Conservation (phyloP, 2,888 invertebrate species). For the Drosophila mettleri region DNA sequence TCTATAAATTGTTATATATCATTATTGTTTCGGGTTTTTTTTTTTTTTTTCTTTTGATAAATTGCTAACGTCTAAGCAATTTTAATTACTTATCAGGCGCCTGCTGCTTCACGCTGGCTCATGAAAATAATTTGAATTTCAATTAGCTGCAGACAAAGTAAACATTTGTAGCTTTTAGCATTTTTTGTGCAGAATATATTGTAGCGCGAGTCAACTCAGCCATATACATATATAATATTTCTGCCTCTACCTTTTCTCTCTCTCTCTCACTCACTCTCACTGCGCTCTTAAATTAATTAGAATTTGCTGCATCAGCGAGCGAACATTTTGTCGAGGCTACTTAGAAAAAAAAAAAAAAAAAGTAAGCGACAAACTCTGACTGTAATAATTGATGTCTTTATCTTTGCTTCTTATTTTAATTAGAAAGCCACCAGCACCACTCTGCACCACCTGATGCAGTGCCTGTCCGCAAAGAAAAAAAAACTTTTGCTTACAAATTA, state of each 20-base stretch:
- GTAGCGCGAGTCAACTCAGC: conserved; percentile 15
- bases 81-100: conserved; percentile 35
- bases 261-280: not conserved
- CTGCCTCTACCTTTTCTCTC: not conserved
- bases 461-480: not conserved
- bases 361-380: conserved; percentile 13
- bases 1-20: not conserved
- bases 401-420: conserved; percentile 52
- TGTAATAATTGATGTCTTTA: conserved; percentile 62
- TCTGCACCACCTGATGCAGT: conserved; percentile 21
- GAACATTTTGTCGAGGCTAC: conserved; percentile 26
- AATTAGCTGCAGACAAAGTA: conserved; percentile 61
- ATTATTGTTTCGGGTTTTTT: not conserved
- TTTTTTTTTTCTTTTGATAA: conserved; percentile 23
- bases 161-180: conserved; percentile 46
- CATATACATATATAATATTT: not conserved
- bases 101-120: not conserved
- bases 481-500: conserved; percentile 17
- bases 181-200: conserved; percentile 19
- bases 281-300: conserved; percentile 59
- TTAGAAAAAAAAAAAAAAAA: conserved; percentile 6
- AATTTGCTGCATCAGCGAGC: conserved; percentile 59
- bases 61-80: conserved; percentile 20
- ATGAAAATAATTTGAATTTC: conserved; percentile 58
- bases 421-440: conserved; percentile 31